A percentile compares a stretch with the other conserved stretches of the same genome.
Conservation (phyloP, 2,113 vertebrate species). For the Plectropomus leopardus region DNA sequence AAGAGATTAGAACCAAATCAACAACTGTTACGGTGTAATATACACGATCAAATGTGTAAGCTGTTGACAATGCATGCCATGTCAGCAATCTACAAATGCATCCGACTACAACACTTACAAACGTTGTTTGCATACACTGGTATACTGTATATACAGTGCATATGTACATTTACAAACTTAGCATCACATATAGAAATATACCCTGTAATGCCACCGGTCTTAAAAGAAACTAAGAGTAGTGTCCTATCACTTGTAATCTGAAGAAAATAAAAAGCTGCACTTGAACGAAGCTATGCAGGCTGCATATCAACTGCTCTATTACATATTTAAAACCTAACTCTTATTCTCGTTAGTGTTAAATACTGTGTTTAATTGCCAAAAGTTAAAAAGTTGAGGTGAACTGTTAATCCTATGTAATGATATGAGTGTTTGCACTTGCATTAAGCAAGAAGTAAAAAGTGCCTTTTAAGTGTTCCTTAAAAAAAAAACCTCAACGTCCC, state of each 20-base stretch:
- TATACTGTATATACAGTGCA: constrained; percentile 80
- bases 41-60: constrained; percentile 80
- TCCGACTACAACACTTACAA: constrained; percentile 75
- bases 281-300: constrained; percentile 68
- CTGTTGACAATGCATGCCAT: constrained; percentile 79
- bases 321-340: constrained; percentile 66
- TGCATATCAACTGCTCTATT: constrained; percentile 79
- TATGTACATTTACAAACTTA: constrained; percentile 71
- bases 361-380: constrained; percentile 61
- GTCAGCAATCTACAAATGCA: constrained; percentile 77
- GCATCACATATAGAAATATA: constrained; percentile 81
- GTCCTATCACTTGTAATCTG: constrained; percentile 60
- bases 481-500: constrained; percentile 25
- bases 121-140: constrained; percentile 79
- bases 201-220: constrained; percentile 84
- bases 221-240: constrained; percentile 73
- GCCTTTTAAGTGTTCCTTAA: constrained; percentile 68
- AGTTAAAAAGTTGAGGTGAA: constrained; percentile 66
- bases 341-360: constrained; percentile 73
- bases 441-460: constrained; percentile 74
- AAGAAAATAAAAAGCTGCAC: constrained; percentile 69
- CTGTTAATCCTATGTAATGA: constrained; percentile 58
- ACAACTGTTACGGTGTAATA: constrained; percentile 80
- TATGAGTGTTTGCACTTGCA: constrained; percentile 66
- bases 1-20: constrained; percentile 73